These are phyloP conservation scores for Cerastis rubricosa DNA, from an alignment of 2,888 invertebrate genomes.

Conservation along the genomic window DNA sequence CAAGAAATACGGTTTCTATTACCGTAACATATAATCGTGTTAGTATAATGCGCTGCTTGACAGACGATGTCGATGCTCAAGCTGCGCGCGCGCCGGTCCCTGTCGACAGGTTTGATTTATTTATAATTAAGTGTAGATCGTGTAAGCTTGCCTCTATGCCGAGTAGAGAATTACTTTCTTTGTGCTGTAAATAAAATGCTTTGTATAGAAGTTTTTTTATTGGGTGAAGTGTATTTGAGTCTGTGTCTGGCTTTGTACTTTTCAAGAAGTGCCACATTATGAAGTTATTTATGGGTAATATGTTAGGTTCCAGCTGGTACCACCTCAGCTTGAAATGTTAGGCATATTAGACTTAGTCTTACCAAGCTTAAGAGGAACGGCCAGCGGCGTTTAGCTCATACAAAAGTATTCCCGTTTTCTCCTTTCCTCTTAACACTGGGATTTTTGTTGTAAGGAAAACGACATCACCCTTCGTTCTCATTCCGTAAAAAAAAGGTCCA, in stretches of 20 bases:
- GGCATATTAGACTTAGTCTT: not conserved
- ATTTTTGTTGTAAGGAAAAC: too few species aligned
- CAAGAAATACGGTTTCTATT: constrained; percentile 55
- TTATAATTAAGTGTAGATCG: constrained; percentile 52
- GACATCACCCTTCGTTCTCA: too few species aligned
- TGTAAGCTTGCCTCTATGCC: constrained; percentile 36
- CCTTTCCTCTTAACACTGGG: too few species aligned
- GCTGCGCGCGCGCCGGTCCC: constrained; percentile 37
- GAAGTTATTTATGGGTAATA: not conserved
- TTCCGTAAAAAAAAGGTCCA: not conserved
- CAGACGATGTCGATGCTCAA: constrained; percentile 39
- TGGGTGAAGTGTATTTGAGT: not conserved
- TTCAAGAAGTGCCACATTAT: not conserved
- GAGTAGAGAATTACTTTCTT: constrained; percentile 38
- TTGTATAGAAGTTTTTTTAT: not conserved
- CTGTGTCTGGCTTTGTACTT: constrained; percentile 10
- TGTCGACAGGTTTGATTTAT: constrained; percentile 55
- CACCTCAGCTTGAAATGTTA: not conserved
- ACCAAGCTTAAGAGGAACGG: not conserved
- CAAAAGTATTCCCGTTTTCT: too few species aligned
- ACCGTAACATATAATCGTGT: constrained; percentile 40
- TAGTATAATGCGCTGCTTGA: constrained; percentile 33
- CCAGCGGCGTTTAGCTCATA: not conserved
- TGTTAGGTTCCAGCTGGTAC: not conserved
- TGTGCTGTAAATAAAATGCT: constrained; percentile 25